A percentile compares a stretch with the other conserved stretches of the same genome.
These are phyloP conservation scores for Drymodes brunneopygia DNA, from an alignment of 2,113 vertebrate species.

Conservation along the genomic window DNA sequence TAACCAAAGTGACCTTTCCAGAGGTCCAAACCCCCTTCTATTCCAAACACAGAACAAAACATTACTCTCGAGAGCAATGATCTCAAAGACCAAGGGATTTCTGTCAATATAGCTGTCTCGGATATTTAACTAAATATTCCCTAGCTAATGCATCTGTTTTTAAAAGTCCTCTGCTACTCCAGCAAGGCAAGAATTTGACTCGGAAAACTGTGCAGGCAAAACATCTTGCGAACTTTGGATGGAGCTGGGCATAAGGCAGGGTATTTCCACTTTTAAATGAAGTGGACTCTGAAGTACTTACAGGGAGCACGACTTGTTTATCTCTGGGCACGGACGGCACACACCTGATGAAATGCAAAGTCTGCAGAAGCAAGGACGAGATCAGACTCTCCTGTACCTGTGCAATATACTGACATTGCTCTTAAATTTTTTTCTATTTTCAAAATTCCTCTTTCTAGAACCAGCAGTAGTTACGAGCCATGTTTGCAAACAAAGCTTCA, in stretches of 20 bases:
- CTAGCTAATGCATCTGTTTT: not conserved
- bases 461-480: not conserved
- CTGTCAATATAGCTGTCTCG: not conserved
- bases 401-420: not conserved
- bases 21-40: not conserved
- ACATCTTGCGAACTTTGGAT: not conserved
- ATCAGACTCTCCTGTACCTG: not conserved
- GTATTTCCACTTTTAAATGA: not conserved
- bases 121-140: not conserved
- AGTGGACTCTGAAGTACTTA: not conserved
- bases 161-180: not conserved
- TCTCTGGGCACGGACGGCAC: not conserved
- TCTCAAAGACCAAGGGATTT: not conserved
- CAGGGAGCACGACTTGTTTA: not conserved
- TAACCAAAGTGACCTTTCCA: not conserved
- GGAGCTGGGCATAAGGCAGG: not conserved
- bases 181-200: not conserved
- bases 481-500: constrained; percentile 11
- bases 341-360: not conserved
- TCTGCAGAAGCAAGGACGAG: not conserved
- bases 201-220: not conserved
- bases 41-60: not conserved
- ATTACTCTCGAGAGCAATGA: not conserved
- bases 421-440: not conserved
- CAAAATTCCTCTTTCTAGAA: not conserved